Conservation (phyloP, 2,113 vertebrate genomes). For the Ammodramus savannarum region DNA sequence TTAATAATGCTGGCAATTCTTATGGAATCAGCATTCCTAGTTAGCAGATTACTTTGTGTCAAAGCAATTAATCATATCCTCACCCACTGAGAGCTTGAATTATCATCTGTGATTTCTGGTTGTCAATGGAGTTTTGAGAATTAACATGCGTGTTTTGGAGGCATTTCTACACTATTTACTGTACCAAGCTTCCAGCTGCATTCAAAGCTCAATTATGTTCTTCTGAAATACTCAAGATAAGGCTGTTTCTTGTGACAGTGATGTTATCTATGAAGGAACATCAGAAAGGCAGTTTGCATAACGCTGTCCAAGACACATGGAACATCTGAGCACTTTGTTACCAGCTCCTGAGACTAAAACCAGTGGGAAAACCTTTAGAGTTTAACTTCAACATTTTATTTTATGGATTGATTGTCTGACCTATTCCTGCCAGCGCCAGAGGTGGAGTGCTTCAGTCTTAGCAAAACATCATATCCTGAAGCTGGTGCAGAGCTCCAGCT, state of each 20-base stretch:
- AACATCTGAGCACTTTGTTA: not conserved
- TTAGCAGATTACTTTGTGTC: not conserved
- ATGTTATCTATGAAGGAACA: not conserved
- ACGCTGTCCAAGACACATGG: accelerated
- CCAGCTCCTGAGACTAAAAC: not conserved
- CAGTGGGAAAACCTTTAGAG: not conserved
- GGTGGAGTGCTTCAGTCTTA: not conserved
- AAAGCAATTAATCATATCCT: not conserved
- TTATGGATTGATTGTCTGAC: not conserved
- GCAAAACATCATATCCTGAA: not conserved
- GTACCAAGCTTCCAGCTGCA: not conserved
- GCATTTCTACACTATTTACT: not conserved
- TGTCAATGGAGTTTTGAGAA: not conserved
- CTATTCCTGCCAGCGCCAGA: not conserved
- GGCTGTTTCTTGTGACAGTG: not conserved
- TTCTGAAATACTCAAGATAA: not conserved
- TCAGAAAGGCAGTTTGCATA: not conserved
- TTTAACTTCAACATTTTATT: not conserved
- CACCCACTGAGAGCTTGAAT: not conserved
- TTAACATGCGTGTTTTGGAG: not conserved
- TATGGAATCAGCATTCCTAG: not conserved
- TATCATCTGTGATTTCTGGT: not conserved
- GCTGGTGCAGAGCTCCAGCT: not conserved
- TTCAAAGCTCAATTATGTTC: not conserved
- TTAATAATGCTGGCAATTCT: not conserved